Evolutionary conservation across 2,888 invertebrate species (phyloP).

Genomic region (Ophion obscuratus): DNA sequence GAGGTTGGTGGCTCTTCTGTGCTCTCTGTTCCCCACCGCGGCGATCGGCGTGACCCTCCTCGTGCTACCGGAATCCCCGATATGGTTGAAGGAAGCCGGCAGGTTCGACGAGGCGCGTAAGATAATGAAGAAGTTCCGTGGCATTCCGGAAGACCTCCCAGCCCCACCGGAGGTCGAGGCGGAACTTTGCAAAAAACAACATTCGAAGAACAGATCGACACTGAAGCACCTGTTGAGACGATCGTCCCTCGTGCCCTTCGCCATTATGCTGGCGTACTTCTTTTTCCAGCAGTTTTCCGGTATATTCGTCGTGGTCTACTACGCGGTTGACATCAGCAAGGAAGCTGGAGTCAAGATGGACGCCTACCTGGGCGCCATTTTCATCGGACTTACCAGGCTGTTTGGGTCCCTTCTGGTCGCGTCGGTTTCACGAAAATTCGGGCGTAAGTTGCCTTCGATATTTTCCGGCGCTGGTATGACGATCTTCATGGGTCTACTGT

Average conservation of each 20-base stretch:
- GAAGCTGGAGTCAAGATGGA: constrained; percentile 84
- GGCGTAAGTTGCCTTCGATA: constrained; percentile 86
- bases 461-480: constrained; percentile 86
- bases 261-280: constrained; percentile 85
- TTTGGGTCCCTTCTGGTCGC: constrained; percentile 83
- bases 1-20: constrained; percentile 83
- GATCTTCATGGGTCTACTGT: constrained; percentile 85
- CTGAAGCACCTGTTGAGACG: constrained; percentile 79
- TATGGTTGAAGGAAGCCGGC: constrained; percentile 85
- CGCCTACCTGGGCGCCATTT: constrained; percentile 84
- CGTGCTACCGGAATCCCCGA: constrained; percentile 85
- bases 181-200: constrained; percentile 72
- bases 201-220: constrained; percentile 72
- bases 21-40: constrained; percentile 83
- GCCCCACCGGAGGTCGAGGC: constrained; percentile 70
- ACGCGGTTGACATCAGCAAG: constrained; percentile 85
- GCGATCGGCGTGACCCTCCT: constrained; percentile 82
- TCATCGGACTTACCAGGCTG: constrained; percentile 85
- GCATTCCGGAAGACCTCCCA: constrained; percentile 74
- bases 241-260: constrained; percentile 84
- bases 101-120: constrained; percentile 84
- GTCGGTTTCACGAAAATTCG: constrained; percentile 85
- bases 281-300: constrained; percentile 87
- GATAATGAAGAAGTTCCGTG: constrained; percentile 83
- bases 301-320: constrained; percentile 86